Evolutionary conservation across 2,113 vertebrate species (phyloP), one percentile per base, ranked within the genome.

Genomic region (Montifringilla adamsi): DNA sequence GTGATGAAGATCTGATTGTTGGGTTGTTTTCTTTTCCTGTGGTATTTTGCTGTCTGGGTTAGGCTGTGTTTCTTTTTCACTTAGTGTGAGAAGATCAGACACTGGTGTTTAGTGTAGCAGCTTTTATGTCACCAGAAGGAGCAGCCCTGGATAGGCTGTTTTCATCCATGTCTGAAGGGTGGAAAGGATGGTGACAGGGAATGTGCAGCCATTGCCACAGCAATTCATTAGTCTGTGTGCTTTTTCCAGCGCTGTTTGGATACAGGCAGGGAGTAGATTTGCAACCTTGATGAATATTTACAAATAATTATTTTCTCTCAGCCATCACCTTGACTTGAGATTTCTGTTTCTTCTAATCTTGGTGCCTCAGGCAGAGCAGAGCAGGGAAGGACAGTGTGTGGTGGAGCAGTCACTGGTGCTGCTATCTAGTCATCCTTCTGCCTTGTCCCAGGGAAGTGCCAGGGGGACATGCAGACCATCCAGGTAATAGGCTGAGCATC

Each of bases 61-160:
- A 35, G 67, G 17, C 31, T 7, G 2, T 3, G 1, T 52, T 66
- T 60, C 21, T 52, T 79, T 63, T 52, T 44, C 2, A 7, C 39
- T 10, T 28, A 27, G 24, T 0, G 0, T 31, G 31, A 66, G 35
- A 70, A 72, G 47, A 75, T 2, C 0, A 14, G n/a, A 11, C 20
- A 4, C 30, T 47, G 7, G 6, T 77, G 7, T 76, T 60, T 37
- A 23, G 28, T 60, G 27, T 52, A 18, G 18, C 5, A 3, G 12
- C 9, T 84, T 58, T 27, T 60, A 9, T 56, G 49, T n/a, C 20
- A 50, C 30, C 18, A 35, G 37, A 41, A 52, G 46, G 55, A 63
- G 7, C 7, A 76, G 3, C 4, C 8, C 11, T 69, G 28, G n/a
- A 6, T 15, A 20, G 24, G 28, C 13, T 68, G 20, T 49, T 68